phyloP scores from a whole-genome alignment of 1,140 invertebrate species.

The Pygmarrhopalites habei region DNA sequence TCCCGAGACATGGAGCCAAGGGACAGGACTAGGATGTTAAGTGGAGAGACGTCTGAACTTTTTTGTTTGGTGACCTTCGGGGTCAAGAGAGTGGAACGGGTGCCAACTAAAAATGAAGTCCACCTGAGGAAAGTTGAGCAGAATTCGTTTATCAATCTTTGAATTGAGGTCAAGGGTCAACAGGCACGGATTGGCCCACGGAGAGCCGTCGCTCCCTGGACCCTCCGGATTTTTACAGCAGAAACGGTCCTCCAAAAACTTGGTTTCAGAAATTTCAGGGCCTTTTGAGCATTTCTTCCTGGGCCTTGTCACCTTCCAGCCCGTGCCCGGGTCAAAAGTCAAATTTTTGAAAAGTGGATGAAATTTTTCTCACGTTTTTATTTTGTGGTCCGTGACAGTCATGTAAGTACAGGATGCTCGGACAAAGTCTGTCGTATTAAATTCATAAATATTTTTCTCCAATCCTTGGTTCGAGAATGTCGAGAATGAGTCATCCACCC shows the following conservation, averaged over 20 bases:
- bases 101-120: slow-evolving; percentile 11
- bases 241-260: not conserved
- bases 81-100: not conserved
- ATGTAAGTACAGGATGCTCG: no score
- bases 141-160: no score
- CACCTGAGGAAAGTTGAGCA: slow-evolving; percentile 9
- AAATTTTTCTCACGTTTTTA: no score
- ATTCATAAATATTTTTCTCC: slow-evolving; percentile 51
- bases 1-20: slow-evolving; percentile 85
- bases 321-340: slow-evolving; percentile 52
- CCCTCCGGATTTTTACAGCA: no score
- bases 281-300: no score
- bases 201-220: no score
- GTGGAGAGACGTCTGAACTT: not conserved
- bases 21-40: slow-evolving; percentile 81
- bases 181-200: no score
- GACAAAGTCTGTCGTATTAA: slow-evolving; percentile 59
- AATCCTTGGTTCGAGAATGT: slow-evolving; percentile 47
- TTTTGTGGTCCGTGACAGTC: no score
- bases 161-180: not conserved
- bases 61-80: not conserved
- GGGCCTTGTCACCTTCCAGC: slow-evolving; percentile 35
- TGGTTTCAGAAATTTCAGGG: no score
- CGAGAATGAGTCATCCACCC: slow-evolving; percentile 52
- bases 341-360: no score